Evolutionary conservation across 1,140 invertebrate genomes (phyloP).

Genomic region (Yoshiicerus persimilis): DNA sequence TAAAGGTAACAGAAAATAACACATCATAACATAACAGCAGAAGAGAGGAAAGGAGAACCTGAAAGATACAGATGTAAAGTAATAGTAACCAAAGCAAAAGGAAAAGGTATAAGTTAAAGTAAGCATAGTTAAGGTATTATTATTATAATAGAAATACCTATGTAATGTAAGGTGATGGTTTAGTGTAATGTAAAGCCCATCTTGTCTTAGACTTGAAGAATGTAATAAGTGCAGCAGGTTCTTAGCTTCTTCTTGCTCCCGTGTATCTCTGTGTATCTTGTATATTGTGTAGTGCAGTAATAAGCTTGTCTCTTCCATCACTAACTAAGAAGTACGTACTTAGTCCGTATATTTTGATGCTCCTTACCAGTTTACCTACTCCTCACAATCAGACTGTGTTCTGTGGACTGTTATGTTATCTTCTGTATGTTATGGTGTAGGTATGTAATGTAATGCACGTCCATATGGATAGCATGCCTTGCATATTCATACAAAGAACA

Average conservation of each 20-base stretch:
- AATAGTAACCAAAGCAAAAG: neutral
- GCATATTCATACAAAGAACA: slow-evolving; percentile 1
- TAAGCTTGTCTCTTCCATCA: neutral
- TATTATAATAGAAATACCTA: neutral
- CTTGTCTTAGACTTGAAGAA: slow-evolving; percentile 5
- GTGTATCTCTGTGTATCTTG: neutral
- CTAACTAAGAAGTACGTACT: neutral
- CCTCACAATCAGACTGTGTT: neutral
- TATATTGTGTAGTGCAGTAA: neutral
- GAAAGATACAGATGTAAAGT: neutral
- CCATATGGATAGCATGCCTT: neutral
- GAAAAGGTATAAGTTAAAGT: neutral
- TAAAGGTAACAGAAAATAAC: neutral
- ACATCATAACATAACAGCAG: neutral
- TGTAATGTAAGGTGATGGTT: neutral
- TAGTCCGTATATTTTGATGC: neutral
- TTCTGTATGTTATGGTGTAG: neutral
- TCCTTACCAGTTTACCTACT: neutral
- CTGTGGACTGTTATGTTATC: neutral
- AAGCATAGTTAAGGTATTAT: neutral
- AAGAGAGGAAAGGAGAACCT: neutral
- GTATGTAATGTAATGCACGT: neutral
- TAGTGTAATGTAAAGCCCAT: slow-evolving; percentile 19
- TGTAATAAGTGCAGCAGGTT: slow-evolving; percentile 16
- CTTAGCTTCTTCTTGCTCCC: neutral